phyloP scores from a whole-genome alignment of 1,140 invertebrate genomes.

The Teleopsis dalmanni region DNA sequence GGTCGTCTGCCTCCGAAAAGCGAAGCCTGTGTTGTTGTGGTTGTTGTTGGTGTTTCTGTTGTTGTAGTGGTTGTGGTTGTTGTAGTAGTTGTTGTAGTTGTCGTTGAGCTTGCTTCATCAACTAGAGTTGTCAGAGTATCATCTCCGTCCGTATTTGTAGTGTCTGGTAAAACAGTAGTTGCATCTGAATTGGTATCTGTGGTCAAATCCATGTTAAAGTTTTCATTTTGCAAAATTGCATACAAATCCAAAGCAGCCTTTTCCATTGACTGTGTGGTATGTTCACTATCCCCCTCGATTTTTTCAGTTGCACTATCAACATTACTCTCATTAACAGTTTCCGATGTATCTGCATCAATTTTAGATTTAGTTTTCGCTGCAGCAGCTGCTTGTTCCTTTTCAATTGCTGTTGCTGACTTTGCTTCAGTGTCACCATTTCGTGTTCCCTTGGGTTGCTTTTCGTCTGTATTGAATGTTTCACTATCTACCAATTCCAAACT shows the following conservation, averaged over 20 bases:
- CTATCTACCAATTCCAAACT: slow-evolving; percentile 70
- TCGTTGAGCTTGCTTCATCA: slow-evolving; percentile 42
- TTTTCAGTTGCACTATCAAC: slow-evolving; percentile 34
- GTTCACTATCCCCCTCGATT: slow-evolving; percentile 38
- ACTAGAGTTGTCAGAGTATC: slow-evolving; percentile 35
- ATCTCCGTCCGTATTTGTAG: slow-evolving; percentile 43
- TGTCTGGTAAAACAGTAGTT: slow-evolving; percentile 36
- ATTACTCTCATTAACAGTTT: slow-evolving; percentile 14
- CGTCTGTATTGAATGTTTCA: slow-evolving; percentile 68
- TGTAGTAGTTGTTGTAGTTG: slow-evolving; percentile 50
- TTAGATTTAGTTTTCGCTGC: slow-evolving; percentile 22
- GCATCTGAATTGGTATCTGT: slow-evolving; percentile 30
- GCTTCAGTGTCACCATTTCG: slow-evolving; percentile 37
- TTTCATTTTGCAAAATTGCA: slow-evolving; percentile 67
- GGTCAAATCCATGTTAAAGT: slow-evolving; percentile 56
- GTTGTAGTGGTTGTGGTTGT: slow-evolving; percentile 50
- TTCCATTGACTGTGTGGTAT: slow-evolving; percentile 64
- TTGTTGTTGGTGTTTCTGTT: slow-evolving; percentile 52
- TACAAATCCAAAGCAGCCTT: slow-evolving; percentile 74
- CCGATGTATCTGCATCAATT: slow-evolving; percentile 21
- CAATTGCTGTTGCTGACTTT: slow-evolving; percentile 29
- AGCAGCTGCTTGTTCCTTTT: slow-evolving; percentile 23
- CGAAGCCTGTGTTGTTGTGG: slow-evolving; percentile 48
- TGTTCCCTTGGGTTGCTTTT: slow-evolving; percentile 43
- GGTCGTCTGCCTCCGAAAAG: slow-evolving; percentile 40